These are phyloP conservation scores for Lepidocyrtinus sp. DNA, from an alignment of 2,888 invertebrate species.

Conservation along the genomic window DNA sequence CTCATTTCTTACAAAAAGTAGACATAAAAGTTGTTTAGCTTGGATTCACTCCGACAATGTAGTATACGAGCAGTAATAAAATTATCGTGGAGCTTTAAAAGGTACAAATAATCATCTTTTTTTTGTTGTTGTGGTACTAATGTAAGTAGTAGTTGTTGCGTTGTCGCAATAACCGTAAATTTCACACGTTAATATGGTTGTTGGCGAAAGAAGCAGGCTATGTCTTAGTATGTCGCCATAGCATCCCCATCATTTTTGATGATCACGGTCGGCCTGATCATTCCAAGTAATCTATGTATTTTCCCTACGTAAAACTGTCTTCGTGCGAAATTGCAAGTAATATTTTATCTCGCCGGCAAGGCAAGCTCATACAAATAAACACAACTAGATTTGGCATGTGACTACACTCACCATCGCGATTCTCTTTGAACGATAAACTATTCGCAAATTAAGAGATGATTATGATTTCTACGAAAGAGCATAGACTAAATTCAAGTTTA, in stretches of 20 bases:
- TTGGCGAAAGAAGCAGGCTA: background rate
- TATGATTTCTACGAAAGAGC: background rate
- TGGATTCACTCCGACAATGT: no score
- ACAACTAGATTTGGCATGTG: no score
- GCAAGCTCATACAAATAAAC: no score
- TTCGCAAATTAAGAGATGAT: conserved; percentile 13
- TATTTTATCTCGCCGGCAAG: no score
- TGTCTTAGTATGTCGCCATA: background rate
- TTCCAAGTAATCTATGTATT: background rate
- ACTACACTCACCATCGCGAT: no score
- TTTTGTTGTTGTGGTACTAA: background rate
- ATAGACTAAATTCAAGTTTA: no score
- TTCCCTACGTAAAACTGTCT: background rate
- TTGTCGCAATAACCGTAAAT: conserved; percentile 12
- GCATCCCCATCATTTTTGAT: conserved; percentile 13
- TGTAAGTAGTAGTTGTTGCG: background rate
- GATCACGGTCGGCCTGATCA: background rate
- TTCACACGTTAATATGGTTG: conserved; percentile 1
- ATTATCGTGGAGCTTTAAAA: no score
- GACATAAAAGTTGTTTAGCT: no score
- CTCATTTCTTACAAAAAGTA: no score
- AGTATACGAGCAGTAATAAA: no score
- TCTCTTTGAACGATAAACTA: no score
- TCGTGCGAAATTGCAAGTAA: background rate
- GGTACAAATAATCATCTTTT: background rate